Percentiles rank a stretch among this genome's conserved stretches.
phyloP scores from a whole-genome alignment of 2,113 vertebrate species.

The Edolisoma coerulescens region DNA sequence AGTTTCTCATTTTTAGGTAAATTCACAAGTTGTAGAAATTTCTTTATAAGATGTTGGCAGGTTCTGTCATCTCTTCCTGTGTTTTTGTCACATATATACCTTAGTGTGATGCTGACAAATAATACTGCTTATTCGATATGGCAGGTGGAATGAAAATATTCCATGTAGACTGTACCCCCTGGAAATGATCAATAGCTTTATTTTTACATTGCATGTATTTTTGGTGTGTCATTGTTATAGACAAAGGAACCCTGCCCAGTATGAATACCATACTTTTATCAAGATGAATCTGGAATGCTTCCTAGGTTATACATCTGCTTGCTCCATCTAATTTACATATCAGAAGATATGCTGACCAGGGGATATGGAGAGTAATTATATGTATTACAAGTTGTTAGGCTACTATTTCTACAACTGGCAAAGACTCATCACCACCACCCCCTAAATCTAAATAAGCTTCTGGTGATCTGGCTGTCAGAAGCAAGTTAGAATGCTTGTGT shows the following conservation, averaged over 20 bases:
- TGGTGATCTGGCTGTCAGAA: conserved; percentile 60
- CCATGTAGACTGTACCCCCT: not conserved
- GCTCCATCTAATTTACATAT: conserved; percentile 67
- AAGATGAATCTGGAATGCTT: conserved; percentile 67
- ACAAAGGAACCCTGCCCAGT: conserved; percentile 49
- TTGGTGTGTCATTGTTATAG: conserved; percentile 40
- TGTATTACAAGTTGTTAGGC: conserved; percentile 68
- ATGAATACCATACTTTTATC: conserved; percentile 66
- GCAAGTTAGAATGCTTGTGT: conserved; percentile 26
- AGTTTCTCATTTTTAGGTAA: not conserved
- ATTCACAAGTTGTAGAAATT: not conserved
- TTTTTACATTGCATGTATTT: conserved; percentile 44
- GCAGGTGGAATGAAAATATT: conserved; percentile 16
- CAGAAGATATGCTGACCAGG: conserved; percentile 69
- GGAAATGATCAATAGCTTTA: conserved; percentile 43
- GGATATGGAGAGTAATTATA: conserved; percentile 67
- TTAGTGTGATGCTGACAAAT: not conserved
- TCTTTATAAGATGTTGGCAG: not conserved
- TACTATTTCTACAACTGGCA: conserved; percentile 68
- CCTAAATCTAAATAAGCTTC: conserved; percentile 64
- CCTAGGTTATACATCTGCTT: conserved; percentile 70
- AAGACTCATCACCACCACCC: conserved; percentile 61
- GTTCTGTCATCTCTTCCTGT: not conserved
- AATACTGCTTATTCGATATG: not conserved
- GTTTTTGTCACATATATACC: not conserved